phyloP scores from a whole-genome alignment of 2,888 invertebrate genomes.

The Dinocampus coccinellae region DNA sequence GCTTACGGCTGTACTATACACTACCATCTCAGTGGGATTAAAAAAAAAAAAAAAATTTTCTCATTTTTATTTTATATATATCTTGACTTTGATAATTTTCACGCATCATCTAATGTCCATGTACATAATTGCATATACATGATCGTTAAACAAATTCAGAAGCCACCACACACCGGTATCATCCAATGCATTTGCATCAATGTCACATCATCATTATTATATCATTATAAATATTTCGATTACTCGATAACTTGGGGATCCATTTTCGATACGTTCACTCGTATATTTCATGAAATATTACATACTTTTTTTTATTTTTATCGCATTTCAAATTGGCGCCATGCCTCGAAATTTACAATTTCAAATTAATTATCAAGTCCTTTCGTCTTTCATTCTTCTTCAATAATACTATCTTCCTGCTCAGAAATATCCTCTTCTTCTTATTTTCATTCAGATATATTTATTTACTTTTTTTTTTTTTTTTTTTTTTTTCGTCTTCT shows the following conservation, averaged over 20 bases:
- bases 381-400: not conserved
- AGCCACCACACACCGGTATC: not conserved
- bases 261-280: not conserved
- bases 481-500: not conserved
- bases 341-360: conserved; percentile 1
- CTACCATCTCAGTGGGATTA: conserved; percentile 56
- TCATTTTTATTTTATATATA: not conserved
- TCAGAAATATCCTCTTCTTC: not conserved
- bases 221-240: too few relatives aligned
- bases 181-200: not conserved
- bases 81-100: not conserved
- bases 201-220: too few relatives aligned
- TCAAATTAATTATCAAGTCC: conserved; percentile 32
- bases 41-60: conserved; percentile 59
- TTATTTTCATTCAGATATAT: not conserved
- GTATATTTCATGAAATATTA: not conserved
- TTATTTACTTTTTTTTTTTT: not conserved
- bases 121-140: not conserved
- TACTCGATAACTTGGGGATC: not conserved
- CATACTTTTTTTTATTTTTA: not conserved
- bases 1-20: conserved; percentile 44
- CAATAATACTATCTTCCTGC: not conserved
- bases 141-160: not conserved
- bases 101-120: not conserved
- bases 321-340: conserved; percentile 9